These are phyloP conservation scores for Drosophila leonis DNA, from an alignment of 2,888 invertebrate genomes.

Conservation along the genomic window DNA sequence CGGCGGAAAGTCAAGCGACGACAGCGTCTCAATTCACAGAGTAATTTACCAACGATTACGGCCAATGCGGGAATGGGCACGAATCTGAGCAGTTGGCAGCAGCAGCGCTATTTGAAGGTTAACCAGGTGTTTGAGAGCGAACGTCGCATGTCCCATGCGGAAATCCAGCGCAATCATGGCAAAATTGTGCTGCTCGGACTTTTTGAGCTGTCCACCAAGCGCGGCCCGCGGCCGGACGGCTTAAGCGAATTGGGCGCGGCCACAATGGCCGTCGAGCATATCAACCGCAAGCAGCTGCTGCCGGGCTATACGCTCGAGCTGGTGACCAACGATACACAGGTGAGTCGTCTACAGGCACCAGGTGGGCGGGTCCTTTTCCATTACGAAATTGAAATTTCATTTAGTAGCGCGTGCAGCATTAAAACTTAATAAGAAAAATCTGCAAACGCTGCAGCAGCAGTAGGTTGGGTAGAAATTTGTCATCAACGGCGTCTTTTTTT, in stretches of 20 bases:
- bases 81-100: conserved; percentile 72
- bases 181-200: conserved; percentile 91
- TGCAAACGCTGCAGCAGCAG: conserved; percentile 52
- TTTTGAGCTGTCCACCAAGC: conserved; percentile 90
- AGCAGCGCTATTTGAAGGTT: conserved; percentile 82
- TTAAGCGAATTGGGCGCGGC: conserved; percentile 92
- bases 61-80: conserved; percentile 9
- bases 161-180: conserved; percentile 83
- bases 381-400: conserved; percentile 80
- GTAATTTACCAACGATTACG: conserved; percentile 63
- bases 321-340: conserved; percentile 94
- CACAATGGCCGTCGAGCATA: conserved; percentile 91
- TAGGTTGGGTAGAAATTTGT: conserved; percentile 49
- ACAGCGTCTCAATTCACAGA: conserved; percentile 68
- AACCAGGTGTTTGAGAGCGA: conserved; percentile 85
- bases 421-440: conserved; percentile 80
- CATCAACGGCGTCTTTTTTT: conserved; percentile 35
- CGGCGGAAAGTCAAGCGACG: conserved; percentile 79
- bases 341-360: conserved; percentile 84
- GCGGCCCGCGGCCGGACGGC: conserved; percentile 89
- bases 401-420: conserved; percentile 72
- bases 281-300: conserved; percentile 89
- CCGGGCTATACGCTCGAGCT: conserved; percentile 91
- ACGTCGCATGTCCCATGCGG: conserved; percentile 78
- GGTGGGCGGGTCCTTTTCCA: conserved; percentile 33